These are phyloP conservation scores for Tenualosa thibaudeaui DNA, from an alignment of 2,797 vertebrate species.

Conservation along the genomic window DNA sequence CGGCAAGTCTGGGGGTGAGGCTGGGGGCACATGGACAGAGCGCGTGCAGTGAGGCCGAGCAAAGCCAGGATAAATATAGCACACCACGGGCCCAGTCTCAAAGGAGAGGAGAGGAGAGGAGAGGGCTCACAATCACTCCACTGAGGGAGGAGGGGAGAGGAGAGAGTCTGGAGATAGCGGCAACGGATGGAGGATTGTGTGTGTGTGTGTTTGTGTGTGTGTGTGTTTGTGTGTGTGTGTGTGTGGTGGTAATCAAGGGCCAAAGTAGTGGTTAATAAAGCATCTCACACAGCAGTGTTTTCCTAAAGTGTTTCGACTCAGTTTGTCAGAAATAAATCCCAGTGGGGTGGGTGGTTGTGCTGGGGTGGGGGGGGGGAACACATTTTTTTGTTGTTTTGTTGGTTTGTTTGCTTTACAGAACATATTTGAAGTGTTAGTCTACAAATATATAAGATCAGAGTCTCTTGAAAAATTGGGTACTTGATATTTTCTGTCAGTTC, in stretches of 20 bases:
- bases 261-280: conserved; percentile 17
- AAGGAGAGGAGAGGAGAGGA: not conserved
- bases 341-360: not conserved
- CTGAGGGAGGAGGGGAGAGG: not conserved
- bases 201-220: conserved; percentile 13
- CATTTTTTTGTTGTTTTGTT: not conserved
- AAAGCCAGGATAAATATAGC: conserved; percentile 62
- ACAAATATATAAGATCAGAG: not conserved
- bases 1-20: conserved; percentile 58
- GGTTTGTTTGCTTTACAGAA: not conserved
- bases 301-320: not conserved
- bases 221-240: conserved; percentile 25
- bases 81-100: conserved; percentile 40
- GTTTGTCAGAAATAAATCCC: not conserved
- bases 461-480: not conserved
- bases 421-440: not conserved
- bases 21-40: conserved; percentile 55
- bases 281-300: not conserved
- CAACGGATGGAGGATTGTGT: not conserved
- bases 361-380: not conserved
- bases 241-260: not conserved
- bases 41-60: conserved; percentile 58
- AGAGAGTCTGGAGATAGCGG: not conserved
- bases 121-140: not conserved
- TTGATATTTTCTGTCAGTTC: not conserved